These are phyloP conservation scores for Leptonema lineaticorne DNA, from an alignment of 1,140 invertebrate species.

Conservation along the genomic window DNA sequence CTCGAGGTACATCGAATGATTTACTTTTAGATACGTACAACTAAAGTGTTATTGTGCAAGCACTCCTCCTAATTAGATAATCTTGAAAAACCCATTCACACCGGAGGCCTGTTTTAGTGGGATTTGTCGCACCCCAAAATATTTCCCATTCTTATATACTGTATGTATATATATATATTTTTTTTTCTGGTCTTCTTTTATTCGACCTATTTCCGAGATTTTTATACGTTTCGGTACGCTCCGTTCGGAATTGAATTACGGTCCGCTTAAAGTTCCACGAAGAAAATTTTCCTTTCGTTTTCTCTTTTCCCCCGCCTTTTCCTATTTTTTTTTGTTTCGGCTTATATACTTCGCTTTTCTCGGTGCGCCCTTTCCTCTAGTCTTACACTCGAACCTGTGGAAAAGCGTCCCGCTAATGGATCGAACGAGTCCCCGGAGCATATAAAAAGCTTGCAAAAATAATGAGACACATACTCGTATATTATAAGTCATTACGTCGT, in stretches of 20 bases:
- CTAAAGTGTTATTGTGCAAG: conserved; percentile 3
- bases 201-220: background rate
- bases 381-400: background rate
- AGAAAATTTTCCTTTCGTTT: background rate
- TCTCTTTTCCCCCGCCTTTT: too few relatives aligned
- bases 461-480: too few relatives aligned
- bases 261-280: background rate
- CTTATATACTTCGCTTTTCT: too few relatives aligned
- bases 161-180: too few relatives aligned
- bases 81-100: background rate
- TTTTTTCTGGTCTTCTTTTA: background rate
- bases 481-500: background rate
- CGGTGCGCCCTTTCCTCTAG: too few relatives aligned
- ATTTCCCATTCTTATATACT: too few relatives aligned
- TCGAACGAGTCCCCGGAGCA: background rate
- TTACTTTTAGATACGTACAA: too few relatives aligned
- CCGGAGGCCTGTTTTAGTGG: background rate
- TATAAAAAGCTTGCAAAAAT: background rate
- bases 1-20: too few relatives aligned
- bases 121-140: background rate
- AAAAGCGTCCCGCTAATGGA: background rate
- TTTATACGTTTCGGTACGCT: background rate
- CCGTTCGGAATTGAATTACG: background rate
- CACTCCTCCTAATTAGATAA: conserved; percentile 13
- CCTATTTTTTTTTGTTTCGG: too few relatives aligned